Base-by-base conservation (phyloP, 1,140 invertebrate species). In the Drosophila varians region DNA sequence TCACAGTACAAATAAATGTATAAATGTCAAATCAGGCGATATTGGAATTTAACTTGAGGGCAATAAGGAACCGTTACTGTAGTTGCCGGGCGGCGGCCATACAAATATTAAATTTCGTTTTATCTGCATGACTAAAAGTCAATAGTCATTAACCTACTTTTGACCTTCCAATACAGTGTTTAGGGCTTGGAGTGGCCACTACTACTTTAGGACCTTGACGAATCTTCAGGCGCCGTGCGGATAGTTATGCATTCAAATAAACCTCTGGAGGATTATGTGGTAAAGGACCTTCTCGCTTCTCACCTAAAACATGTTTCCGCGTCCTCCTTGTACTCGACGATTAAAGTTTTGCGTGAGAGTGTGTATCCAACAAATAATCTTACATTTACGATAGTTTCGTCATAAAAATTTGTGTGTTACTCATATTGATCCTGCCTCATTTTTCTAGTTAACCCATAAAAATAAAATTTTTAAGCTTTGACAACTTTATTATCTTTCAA, bases 291-390 rank as follows among this genome's bases (percentile, higher is more conserved):
- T 5, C n/a, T 12, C 5, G 0, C 4, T 42, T 43, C 4, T 93
- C 92, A 98, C 97, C 94, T 99, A 98, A 93, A 99, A 99, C 98
- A 99, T 99, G 92, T 99, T 89, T 97, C 95, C 55, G 96, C 95
- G 92, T 99, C 98, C 84, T 96, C 95, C 69, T 95, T 96, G 92
- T 99, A 99, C 92, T 99, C 98, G 12, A 99, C 98, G 86, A 99
- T 98, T 74, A 99, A 97, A 49, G 98, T 97, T 92, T 96, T 99
- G 92, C 98, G 94, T 53, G 96, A 98, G 74, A 99, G 93, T 47
- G 98, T 99, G 92, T 99, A 99, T 4, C 8, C 7, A 28, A 28
- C 26, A 9, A 11, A 28, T 28, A 3, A 0, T 7, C 21, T 21
- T 21, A 21, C 21, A 21, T 21, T 21, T 21, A n/a, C n/a, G 4